Percentiles rank a stretch among this genome's conserved stretches.
These are phyloP conservation scores for Epizoanthus scotinus DNA, from an alignment of 92 coral and sea anemone genomes.

Conservation along the genomic window DNA sequence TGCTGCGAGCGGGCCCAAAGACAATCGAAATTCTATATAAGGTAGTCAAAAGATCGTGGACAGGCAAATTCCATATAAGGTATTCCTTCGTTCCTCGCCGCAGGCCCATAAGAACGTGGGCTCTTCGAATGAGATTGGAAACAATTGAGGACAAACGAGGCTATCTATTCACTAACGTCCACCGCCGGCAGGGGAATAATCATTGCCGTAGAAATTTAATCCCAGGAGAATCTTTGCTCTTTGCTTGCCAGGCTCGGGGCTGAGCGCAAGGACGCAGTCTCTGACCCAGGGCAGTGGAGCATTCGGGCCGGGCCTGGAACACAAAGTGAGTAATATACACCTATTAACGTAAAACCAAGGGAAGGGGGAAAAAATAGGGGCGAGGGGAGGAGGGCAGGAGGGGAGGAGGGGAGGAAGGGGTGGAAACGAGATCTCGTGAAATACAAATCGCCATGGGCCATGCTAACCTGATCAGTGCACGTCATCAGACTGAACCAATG, in stretches of 20 bases:
- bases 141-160: neutral
- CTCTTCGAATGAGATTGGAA: neutral
- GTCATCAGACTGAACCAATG: too few species aligned
- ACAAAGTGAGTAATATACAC: neutral
- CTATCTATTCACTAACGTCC: conserved; percentile 57
- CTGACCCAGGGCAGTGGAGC: conserved; percentile 85
- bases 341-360: neutral
- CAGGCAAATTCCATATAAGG: too few species aligned
- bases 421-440: too few species aligned
- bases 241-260: conserved; percentile 80
- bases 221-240: conserved; percentile 91
- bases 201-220: conserved; percentile 93
- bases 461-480: too few species aligned
- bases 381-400: too few species aligned
- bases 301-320: conserved; percentile 88
- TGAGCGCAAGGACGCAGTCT: conserved; percentile 77
- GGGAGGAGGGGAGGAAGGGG: too few species aligned
- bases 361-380: neutral
- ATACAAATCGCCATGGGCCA: too few species aligned
- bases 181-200: conserved; percentile 80
- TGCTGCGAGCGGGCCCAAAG: too few species aligned
- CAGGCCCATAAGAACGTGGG: neutral
- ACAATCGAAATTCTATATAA: too few species aligned
- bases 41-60: too few species aligned
- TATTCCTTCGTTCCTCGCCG: too few species aligned